Conservation (phyloP, 53 echinoderm and acorn worm species). For the Echinarachnius parma region DNA sequence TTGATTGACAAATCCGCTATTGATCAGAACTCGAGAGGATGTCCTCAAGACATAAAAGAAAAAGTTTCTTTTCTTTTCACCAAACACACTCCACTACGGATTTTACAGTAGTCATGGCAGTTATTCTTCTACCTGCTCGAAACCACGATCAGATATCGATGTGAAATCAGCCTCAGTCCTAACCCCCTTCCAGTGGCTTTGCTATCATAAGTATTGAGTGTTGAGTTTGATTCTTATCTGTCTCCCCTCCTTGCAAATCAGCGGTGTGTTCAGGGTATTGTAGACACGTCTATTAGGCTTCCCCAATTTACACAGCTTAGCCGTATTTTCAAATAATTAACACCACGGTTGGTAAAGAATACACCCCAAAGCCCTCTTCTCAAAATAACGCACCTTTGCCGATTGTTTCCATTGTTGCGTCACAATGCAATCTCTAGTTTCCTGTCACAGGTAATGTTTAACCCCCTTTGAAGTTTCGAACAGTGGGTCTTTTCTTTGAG, state of each 20-base stretch:
- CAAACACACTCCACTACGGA: not conserved
- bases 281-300: not conserved
- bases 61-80: slow-evolving; percentile 27
- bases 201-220: not conserved
- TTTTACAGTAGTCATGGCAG: too few relatives aligned
- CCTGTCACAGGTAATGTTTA: slow-evolving; percentile 7
- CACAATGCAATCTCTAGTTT: not conserved
- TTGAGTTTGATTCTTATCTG: slow-evolving; percentile 6
- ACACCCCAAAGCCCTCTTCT: not conserved
- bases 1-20: slow-evolving; percentile 29
- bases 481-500: too few relatives aligned
- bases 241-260: slow-evolving; percentile 8
- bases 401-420: slow-evolving; percentile 1
- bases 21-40: slow-evolving; percentile 19
- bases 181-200: slow-evolving; percentile 22
- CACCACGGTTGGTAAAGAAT: not conserved
- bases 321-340: not conserved
- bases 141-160: slow-evolving; percentile 11
- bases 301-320: not conserved
- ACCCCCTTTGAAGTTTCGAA: not conserved
- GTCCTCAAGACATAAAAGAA: slow-evolving; percentile 9
- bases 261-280: not conserved
- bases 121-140: not conserved
- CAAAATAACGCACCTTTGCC: slow-evolving; percentile 23
- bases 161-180: slow-evolving; percentile 21